Conservation (phyloP, 2,888 invertebrate species). For the Nebria brevicollis region DNA sequence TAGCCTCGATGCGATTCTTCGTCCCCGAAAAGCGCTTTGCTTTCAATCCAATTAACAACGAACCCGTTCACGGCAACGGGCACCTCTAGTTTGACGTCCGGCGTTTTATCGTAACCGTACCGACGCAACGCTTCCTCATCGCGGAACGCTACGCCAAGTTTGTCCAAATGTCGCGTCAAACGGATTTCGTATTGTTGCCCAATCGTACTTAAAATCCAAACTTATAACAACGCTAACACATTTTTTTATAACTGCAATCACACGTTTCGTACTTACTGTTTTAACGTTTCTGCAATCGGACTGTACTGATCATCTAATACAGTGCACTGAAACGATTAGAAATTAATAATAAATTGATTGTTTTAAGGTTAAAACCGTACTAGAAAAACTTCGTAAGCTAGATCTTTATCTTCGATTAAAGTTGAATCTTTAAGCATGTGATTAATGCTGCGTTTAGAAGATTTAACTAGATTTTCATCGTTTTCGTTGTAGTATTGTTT, state of each 20-base stretch:
- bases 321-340: conserved; percentile 71
- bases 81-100: conserved; percentile 89
- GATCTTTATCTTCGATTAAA: conserved; percentile 74
- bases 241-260: conserved; percentile 12
- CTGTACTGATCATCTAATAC: conserved; percentile 88
- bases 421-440: conserved; percentile 76
- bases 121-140: conserved; percentile 84
- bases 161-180: conserved; percentile 71
- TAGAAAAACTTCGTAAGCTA: conserved; percentile 80
- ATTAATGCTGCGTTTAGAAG: conserved; percentile 57
- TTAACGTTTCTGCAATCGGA: conserved; percentile 80
- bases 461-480: conserved; percentile 36
- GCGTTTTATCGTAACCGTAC: conserved; percentile 93
- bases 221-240: neutral
- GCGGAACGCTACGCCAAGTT: conserved; percentile 70
- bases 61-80: conserved; percentile 87
- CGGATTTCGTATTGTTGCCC: conserved; percentile 89
- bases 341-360: neutral
- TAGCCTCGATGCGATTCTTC: conserved; percentile 82
- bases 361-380: conserved; percentile 62
- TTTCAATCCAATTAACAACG: conserved; percentile 95
- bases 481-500: conserved; percentile 63
- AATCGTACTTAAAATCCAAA: conserved; percentile 68
- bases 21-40: conserved; percentile 95
- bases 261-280: conserved; percentile 69